Evolutionary conservation across 2,797 vertebrate species (phyloP), one percentile per base, ranked within the genome.

Genomic region (Molossus alvarezi): DNA sequence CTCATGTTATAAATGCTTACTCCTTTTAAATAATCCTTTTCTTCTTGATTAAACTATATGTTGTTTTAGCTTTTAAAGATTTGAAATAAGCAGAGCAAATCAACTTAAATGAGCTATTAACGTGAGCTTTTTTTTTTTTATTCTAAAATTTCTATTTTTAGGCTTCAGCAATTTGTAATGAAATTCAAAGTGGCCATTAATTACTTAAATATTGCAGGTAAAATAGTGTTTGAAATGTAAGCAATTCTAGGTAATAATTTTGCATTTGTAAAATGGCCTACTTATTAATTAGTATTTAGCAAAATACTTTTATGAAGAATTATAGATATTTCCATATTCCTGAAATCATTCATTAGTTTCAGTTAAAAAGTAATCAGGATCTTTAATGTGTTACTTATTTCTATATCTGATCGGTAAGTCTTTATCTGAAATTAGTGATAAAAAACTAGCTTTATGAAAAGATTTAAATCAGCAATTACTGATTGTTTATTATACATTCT

Each of bases 171-270:
- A 29, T 96, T 88, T 75, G 6, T 88, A 90, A 62, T 93, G 25
- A 73, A 95, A 96, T 91, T 95, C 76, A 64, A n/a, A 80, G 37
- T 90, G 37, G 13, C 45, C 60, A 27, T 91, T 95, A 51, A 69
- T 86, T 53, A 86, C 80, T n/a, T 85, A 73, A 92, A 65, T 92
- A 79, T 65, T 81, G 1, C 57, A 81, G 23, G 8, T 94, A 82
- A 90, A 94, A 93, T 95, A 95, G 73, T 81, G 6, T 92, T 96
- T 94, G 79, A 92, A 72, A 88, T 93, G 1, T 95, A 94, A 77
- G n/a, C 15, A 60, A 27, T 90, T 67, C 29, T 73, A 65, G 60
- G 18, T 53, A 94, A 60, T 83, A 81, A 65, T 71, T 92, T 91
- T 90, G 25, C 27, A 73, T 77, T 88, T 95, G 29, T 92, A 85